phyloP scores from a whole-genome alignment of 1,140 invertebrate genomes.

The Cyclina sinensis region DNA sequence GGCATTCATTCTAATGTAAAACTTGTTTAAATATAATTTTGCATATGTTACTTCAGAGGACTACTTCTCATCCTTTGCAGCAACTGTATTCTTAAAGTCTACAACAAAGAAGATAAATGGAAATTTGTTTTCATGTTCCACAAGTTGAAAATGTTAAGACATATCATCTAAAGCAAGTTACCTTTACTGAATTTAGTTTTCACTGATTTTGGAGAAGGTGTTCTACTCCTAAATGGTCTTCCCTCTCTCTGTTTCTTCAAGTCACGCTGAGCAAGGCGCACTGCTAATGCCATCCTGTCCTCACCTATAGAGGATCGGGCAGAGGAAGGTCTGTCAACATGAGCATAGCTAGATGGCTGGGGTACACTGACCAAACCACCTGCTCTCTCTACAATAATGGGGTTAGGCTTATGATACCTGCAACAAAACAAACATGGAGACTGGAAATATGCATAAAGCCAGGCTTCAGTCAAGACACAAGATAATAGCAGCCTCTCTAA shows the following conservation, averaged over 20 bases:
- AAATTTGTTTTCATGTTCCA: too few relatives aligned
- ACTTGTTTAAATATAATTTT: too few relatives aligned
- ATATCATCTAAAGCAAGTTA: neutral
- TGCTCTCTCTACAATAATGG: slow-evolving; percentile 63
- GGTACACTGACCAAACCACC: slow-evolving; percentile 30
- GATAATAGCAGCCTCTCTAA: too few relatives aligned
- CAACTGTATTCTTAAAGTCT: too few relatives aligned
- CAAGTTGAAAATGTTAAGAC: too few relatives aligned
- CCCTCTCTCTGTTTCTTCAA: slow-evolving; percentile 46
- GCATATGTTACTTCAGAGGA: too few relatives aligned
- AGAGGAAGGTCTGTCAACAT: neutral
- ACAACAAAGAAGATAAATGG: too few relatives aligned
- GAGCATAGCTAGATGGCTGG: neutral
- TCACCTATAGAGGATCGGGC: slow-evolving; percentile 26
- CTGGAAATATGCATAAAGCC: too few relatives aligned
- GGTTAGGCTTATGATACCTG: slow-evolving; percentile 60
- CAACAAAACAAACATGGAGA: too few relatives aligned
- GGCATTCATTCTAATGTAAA: too few relatives aligned
- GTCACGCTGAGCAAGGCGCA: slow-evolving; percentile 57
- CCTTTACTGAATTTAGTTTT: slow-evolving; percentile 51
- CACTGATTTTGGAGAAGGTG: slow-evolving; percentile 41
- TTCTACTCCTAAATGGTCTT: slow-evolving; percentile 4
- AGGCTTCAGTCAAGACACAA: too few relatives aligned
- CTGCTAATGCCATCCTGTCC: slow-evolving; percentile 60
- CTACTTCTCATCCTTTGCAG: too few relatives aligned